Conservation (phyloP, 2,797 vertebrate species). For the Falco concolor region DNA sequence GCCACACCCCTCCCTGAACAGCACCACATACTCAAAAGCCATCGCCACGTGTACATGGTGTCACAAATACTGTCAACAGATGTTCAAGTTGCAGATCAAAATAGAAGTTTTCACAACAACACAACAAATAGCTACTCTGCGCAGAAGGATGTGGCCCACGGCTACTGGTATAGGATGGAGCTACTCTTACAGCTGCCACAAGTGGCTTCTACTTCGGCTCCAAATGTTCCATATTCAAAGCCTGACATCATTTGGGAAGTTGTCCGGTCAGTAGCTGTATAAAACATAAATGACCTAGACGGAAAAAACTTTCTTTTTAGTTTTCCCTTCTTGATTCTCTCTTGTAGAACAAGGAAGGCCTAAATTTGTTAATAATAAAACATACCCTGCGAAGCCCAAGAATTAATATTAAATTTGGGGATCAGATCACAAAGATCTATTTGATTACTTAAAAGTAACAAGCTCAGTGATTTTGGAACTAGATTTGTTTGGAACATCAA, state of each 20-base stretch:
- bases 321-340: background rate
- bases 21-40: background rate
- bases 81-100: background rate
- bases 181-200: background rate
- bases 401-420: background rate
- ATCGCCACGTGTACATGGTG: rapidly evolving
- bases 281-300: background rate
- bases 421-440: background rate
- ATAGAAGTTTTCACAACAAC: background rate
- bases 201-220: background rate
- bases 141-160: background rate
- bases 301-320: background rate
- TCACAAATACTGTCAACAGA: background rate
- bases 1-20: background rate
- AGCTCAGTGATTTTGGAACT: background rate
- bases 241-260: background rate
- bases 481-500: background rate
- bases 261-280: background rate
- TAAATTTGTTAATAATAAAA: background rate
- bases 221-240: background rate
- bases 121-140: background rate
- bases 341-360: background rate
- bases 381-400: background rate
- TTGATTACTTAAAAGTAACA: background rate
- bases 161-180: background rate